Evolutionary conservation across 1,140 invertebrate genomes (phyloP), one percentile per base, ranked within the genome.

Genomic region (Anastrepha obliqua): DNA sequence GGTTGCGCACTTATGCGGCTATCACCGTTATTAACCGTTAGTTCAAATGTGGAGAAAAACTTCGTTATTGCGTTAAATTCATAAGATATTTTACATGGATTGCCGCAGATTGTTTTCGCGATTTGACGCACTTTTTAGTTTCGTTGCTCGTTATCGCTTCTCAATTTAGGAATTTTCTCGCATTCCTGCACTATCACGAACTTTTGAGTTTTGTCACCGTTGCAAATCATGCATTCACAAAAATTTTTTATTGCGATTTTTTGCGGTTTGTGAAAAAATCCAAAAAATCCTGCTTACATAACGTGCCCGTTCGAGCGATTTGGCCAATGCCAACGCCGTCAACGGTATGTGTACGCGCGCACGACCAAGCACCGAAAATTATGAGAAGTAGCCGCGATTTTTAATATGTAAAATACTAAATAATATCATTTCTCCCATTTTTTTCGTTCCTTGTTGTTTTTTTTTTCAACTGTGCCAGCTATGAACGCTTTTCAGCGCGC

Each of bases 281-380:
- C 74, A 55, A 81, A 55, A 81, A 55, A 42, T 81, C 47, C 74
- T 81, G 74, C 74, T 81, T 81, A 81, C 74, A 81, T 81, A 81
- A 81, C n/a, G 74, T 20, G 74, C 44, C 15, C 74, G 15, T 55
- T 81, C 47, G 67, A 17, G 67, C 67, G 67, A 44, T 44, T 74
- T 74, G 67, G 3, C 67, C 67, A 62, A n/a, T 62, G 60, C 60
- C 60, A n/a, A 17, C 60, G 60, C 60, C 60, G 4, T 62, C 60
- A 81, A 81, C 74, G 47, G 20, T 20, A 81, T 51, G 74, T 81
- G 74, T 81, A 81, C 74, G 47, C 74, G 74, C 74, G 47, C 74
- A 58, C 47, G 47, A 58, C 47, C 74, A 81, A 81, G 74, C 74
- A 81, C 74, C 74, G 74, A 81, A 55, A 81, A 81, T 81, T 81